Conservation (phyloP, 1,140 invertebrate species). For the Zaprionus tsacasi region DNA sequence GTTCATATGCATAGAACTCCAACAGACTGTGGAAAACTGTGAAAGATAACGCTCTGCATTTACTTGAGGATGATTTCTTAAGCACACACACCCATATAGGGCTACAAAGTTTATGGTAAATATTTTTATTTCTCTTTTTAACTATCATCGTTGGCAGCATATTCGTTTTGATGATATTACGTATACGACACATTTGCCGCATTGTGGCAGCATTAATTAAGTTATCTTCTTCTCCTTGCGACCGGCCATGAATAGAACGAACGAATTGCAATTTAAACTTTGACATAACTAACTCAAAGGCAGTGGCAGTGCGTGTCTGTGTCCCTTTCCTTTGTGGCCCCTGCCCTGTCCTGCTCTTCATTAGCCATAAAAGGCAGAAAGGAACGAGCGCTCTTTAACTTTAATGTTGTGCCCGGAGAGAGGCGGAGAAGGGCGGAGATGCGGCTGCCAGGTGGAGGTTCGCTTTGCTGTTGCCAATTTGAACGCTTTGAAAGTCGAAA, state of each 20-base stretch:
- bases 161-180: conserved; percentile 17
- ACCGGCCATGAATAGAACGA: conserved; percentile 3
- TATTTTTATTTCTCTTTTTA: conserved; percentile 36
- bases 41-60: not conserved
- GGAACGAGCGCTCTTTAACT: conserved; percentile 39
- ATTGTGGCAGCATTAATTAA: conserved; percentile 42
- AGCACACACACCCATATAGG: not conserved
- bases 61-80: not conserved
- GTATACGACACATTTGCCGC: conserved; percentile 29
- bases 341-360: conserved; percentile 58
- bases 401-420: conserved; percentile 39
- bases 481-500: conserved; percentile 61
- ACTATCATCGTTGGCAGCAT: conserved; percentile 29
- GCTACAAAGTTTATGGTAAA: conserved; percentile 6
- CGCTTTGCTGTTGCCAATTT: conserved; percentile 57
- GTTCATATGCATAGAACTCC: conserved; percentile 4
- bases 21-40: not conserved
- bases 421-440: not conserved
- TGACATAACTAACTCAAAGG: conserved; percentile 44
- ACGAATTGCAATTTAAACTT: conserved; percentile 32
- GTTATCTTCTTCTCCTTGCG: conserved; percentile 17
- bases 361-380: conserved; percentile 61
- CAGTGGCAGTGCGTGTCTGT: not conserved
- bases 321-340: conserved; percentile 11
- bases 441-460: conserved; percentile 3